Percentiles rank a stretch among this genome's conserved stretches.
Conservation (phyloP, 2,797 vertebrate species). For the Myiotriccus ornatus region DNA sequence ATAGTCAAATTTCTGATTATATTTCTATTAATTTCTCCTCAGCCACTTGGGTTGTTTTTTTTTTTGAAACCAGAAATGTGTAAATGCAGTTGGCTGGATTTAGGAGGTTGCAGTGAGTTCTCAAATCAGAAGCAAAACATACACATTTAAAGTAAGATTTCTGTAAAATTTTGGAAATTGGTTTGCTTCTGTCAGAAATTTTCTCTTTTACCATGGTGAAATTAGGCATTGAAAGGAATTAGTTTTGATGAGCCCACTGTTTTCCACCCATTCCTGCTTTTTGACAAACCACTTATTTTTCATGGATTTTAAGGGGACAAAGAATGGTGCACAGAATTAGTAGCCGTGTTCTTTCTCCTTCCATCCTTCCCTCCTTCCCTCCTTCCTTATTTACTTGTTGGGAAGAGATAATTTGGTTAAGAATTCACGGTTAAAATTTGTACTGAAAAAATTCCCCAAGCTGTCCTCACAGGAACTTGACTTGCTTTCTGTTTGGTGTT, state of each 20-base stretch:
- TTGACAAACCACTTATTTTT: neutral
- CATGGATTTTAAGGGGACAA: neutral
- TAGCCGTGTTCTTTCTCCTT: neutral
- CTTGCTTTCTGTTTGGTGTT: conserved; percentile 76
- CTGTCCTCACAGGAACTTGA: conserved; percentile 53
- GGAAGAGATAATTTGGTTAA: conserved; percentile 3
- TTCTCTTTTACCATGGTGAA: neutral
- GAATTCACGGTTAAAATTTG: conserved; percentile 67
- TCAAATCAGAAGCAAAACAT: neutral
- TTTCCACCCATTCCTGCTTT: neutral
- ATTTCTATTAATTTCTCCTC: neutral
- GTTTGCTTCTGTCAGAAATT: neutral
- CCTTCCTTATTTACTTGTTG: neutral
- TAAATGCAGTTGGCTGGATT: neutral
- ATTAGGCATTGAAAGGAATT: neutral
- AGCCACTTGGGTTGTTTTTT: neutral
- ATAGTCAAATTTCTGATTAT: neutral
- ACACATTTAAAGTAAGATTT: neutral
- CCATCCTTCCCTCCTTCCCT: neutral
- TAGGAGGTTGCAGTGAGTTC: neutral
- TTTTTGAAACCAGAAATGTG: neutral
- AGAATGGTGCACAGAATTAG: neutral
- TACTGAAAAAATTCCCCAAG: conserved; percentile 71
- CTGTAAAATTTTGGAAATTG: neutral
- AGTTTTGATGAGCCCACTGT: neutral